Percentiles rank a stretch among this genome's conserved stretches.
Conservation (phyloP, 2,113 vertebrate genomes). For the Pelecanoides urinatrix region DNA sequence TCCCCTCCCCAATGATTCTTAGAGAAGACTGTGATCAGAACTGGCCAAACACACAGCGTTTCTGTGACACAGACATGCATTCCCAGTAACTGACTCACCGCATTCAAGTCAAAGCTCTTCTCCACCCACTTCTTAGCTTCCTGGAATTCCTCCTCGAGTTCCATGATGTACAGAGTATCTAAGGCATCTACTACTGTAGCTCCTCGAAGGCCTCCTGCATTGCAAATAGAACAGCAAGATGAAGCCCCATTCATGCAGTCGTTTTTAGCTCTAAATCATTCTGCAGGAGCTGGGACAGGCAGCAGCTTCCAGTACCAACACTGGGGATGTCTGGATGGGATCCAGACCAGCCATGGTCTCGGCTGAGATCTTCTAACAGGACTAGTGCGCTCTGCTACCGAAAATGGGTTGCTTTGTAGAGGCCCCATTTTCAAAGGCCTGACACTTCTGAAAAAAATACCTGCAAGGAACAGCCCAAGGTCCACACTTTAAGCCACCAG, state of each 20-base stretch:
- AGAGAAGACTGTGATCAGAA: neutral
- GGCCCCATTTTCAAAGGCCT: neutral
- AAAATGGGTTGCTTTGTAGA: neutral
- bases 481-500: neutral
- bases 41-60: neutral
- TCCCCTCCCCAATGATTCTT: neutral
- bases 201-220: constrained; percentile 89
- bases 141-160: constrained; percentile 90
- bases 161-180: constrained; percentile 97
- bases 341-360: neutral
- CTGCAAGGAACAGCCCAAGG: neutral
- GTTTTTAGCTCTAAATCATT: neutral
- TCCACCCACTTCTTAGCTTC: constrained; percentile 94
- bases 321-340: neutral
- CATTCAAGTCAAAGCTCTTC: constrained; percentile 88
- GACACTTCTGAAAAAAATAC: neutral
- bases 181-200: constrained; percentile 93
- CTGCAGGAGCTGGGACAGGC: neutral
- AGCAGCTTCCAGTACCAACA: neutral
- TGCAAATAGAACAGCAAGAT: neutral
- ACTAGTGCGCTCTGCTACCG: neutral
- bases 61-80: neutral
- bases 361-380: neutral
- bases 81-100: constrained; percentile 78
- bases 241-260: neutral